Base-by-base conservation (phyloP, 2,113 vertebrate genomes). In the Morone chrysops region DNA sequence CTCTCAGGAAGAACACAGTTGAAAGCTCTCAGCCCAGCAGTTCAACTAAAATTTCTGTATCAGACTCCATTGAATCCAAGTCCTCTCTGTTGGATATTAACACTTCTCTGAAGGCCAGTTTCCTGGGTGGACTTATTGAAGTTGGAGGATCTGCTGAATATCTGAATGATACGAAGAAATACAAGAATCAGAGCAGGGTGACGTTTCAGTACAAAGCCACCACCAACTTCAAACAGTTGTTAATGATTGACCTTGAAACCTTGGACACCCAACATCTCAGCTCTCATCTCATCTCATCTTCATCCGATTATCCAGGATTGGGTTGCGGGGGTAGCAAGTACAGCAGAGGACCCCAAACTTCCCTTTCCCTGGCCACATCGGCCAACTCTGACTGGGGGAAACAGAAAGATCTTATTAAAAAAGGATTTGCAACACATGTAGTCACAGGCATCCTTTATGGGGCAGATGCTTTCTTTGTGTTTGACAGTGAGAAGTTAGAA, bases 31-130 rank as follows among this genome's bases (percentile, higher is more conserved):
- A 70, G 18, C 68, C 0, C 18, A 40, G 11, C 48, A 54, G 36
- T 70, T 0, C 0, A 2, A 54, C 54, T 40, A 1, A 53, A 4
- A 54, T 70, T 0, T 6, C 8, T 40, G 18, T 50, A 14, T 70
- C 68, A 8, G 50, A 70, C 4, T 8, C 68, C 68, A 14, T 54
- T 22, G 11, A 70, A 0, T 6, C 9, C 36, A 70, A 54, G 68
- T 54, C 68, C 1, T 40, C 18, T 14, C 50, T 54, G 50, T 18
- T 70, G 68, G 50, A 54, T 40, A 6, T 70, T 7, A 6, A 13
- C 1, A 17, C 68, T 54, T 70, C 50, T 54, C 36, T 70, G 68
- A 40, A 54, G 12, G 50, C 36, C 68, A 70, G 68, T 40, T 70
- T 70, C 68, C 16, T 40, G 31, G 3, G 68, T 54, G 68, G 68